phyloP scores from a whole-genome alignment of 2,113 vertebrate species.

The Baryphthengus martii region DNA sequence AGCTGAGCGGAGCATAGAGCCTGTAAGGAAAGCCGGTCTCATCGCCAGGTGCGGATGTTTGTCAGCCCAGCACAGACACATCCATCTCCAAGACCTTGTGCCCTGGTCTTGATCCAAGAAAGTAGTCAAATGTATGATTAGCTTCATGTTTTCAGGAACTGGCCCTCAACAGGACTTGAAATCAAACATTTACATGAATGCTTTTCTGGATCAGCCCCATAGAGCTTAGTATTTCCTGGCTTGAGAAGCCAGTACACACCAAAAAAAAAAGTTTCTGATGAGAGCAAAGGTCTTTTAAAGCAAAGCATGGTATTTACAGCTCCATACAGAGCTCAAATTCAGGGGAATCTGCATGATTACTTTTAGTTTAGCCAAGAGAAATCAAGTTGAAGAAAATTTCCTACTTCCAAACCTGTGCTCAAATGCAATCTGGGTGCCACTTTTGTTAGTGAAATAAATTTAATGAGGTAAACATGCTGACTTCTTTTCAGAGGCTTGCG shows the following conservation, averaged over 20 bases:
- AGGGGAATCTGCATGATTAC: neutral
- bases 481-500: neutral
- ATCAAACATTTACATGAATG: neutral
- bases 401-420: neutral
- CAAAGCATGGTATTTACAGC: neutral
- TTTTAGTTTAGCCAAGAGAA: neutral
- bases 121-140: neutral
- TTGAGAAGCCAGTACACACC: neutral
- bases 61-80: accelerated
- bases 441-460: neutral
- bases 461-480: neutral
- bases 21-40: neutral
- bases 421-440: neutral
- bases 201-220: neutral
- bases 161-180: neutral
- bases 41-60: neutral
- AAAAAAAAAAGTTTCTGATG: neutral
- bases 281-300: neutral
- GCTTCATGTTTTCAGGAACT: neutral
- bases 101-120: neutral
- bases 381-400: neutral
- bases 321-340: neutral
- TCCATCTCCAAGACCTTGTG: neutral
- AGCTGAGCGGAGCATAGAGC: neutral
- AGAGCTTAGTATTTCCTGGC: neutral